Evolutionary conservation across 2,888 invertebrate genomes (phyloP).

Genomic region (Apantesis nais): DNA sequence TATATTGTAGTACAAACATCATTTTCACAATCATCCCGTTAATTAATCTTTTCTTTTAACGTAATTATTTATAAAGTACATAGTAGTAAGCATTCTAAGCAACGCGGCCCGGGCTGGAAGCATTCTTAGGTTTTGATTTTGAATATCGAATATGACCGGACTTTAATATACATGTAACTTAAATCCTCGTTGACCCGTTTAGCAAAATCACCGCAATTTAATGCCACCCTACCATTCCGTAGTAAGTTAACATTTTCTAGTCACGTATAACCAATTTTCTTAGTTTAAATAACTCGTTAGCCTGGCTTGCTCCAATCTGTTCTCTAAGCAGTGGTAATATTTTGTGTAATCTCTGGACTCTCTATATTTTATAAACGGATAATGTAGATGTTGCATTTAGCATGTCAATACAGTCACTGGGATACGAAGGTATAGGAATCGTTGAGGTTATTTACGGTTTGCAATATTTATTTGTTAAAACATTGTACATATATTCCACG

Average conservation of each 20-base stretch:
- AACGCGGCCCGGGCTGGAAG: background rate
- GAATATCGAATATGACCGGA: background rate
- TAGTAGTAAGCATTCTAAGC: background rate
- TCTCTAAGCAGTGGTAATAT: background rate
- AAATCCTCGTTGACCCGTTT: background rate
- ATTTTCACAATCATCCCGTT: too few species aligned
- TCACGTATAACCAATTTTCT: constrained; percentile 3
- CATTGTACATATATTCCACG: too few species aligned
- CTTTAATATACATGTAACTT: background rate
- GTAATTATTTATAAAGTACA: background rate
- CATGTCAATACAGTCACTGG: background rate
- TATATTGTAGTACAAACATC: background rate
- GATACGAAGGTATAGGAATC: background rate
- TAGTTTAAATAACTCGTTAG: background rate
- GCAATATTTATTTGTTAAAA: background rate
- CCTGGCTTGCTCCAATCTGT: background rate
- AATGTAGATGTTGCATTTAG: background rate
- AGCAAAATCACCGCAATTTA: background rate
- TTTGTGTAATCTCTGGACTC: background rate
- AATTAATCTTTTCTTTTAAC: too few species aligned
- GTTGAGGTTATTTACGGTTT: background rate
- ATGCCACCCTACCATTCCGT: background rate
- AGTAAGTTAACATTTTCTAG: constrained; percentile 3
- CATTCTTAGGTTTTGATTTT: background rate
- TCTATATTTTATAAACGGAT: background rate